These are phyloP conservation scores for Campylorhamphus procurvoides DNA, from an alignment of 2,113 vertebrate genomes.

Conservation along the genomic window DNA sequence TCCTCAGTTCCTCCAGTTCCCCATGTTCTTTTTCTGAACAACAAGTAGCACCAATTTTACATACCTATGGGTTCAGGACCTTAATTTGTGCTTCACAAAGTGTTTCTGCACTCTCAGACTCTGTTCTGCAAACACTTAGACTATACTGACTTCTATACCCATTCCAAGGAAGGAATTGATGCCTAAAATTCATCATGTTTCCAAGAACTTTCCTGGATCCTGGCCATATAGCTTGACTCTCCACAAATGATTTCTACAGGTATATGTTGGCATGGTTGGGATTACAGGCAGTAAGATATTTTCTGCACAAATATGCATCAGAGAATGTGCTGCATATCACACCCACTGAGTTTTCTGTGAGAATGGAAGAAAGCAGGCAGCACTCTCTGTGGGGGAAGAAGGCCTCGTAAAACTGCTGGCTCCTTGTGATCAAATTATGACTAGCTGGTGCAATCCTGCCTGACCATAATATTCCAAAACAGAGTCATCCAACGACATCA, in stretches of 20 bases:
- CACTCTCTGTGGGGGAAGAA: background rate
- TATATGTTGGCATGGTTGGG: background rate
- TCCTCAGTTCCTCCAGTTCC: background rate
- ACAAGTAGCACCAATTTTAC: background rate
- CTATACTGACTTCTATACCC: fast-evolving
- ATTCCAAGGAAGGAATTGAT: background rate
- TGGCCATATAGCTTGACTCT: background rate
- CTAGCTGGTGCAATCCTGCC: background rate
- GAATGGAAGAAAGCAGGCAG: background rate
- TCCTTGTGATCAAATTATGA: background rate
- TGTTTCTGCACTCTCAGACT: background rate
- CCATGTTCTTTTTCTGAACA: background rate
- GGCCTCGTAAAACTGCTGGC: background rate
- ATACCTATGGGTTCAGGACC: background rate
- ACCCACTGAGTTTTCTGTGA: background rate
- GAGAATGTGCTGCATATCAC: background rate
- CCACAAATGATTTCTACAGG: background rate
- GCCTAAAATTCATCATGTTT: background rate
- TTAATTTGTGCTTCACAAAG: background rate
- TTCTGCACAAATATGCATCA: background rate
- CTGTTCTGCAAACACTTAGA: background rate
- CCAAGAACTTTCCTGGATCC: background rate
- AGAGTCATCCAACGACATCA: background rate
- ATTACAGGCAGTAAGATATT: background rate
- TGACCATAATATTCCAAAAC: slow-evolving; percentile 22